A percentile compares a stretch with the other conserved stretches of the same genome.
Evolutionary conservation across 1,140 invertebrate genomes (phyloP).

Genomic region (Hypothenemus hampei): DNA sequence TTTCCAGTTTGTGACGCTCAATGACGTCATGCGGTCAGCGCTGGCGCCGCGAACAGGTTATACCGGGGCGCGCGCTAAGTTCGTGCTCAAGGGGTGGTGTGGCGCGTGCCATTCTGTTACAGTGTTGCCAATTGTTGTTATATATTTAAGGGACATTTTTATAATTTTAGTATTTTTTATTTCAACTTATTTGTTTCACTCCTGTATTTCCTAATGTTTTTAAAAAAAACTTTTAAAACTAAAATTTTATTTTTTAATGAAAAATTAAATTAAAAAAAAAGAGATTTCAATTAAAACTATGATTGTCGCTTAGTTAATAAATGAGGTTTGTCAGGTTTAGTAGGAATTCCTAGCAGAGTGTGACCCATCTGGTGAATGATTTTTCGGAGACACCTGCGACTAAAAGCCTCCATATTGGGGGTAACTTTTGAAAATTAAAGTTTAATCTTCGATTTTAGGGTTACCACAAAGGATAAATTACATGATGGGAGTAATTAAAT

Average conservation of each 20-base stretch:
- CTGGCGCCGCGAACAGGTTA: slow-evolving; percentile 28
- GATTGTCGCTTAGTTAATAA: not conserved
- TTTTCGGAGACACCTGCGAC: slow-evolving; percentile 6
- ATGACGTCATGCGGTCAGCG: slow-evolving; percentile 40
- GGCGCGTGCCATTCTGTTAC: slow-evolving; percentile 20
- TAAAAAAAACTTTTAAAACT: not conserved
- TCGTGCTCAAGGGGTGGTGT: slow-evolving; percentile 20
- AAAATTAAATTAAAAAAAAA: not conserved
- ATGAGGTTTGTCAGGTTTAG: not conserved
- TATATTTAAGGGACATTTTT: not conserved
- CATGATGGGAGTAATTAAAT: not conserved
- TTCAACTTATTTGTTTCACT: not conserved
- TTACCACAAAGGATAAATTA: not conserved
- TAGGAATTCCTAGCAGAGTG: not conserved
- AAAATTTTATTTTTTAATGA: not conserved
- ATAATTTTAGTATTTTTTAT: not conserved
- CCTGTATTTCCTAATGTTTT: not conserved
- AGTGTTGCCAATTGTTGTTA: slow-evolving; percentile 9
- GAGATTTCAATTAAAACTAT: not conserved
- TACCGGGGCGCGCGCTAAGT: slow-evolving; percentile 22
- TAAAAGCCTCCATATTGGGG: slow-evolving; percentile 1
- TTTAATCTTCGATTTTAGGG: not conserved
- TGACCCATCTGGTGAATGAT: slow-evolving; percentile 7
- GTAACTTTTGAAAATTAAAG: not conserved
- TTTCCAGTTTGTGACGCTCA: slow-evolving; percentile 35